phyloP scores from a whole-genome alignment of 1,140 invertebrate species.

The Vanessa tameamea region DNA sequence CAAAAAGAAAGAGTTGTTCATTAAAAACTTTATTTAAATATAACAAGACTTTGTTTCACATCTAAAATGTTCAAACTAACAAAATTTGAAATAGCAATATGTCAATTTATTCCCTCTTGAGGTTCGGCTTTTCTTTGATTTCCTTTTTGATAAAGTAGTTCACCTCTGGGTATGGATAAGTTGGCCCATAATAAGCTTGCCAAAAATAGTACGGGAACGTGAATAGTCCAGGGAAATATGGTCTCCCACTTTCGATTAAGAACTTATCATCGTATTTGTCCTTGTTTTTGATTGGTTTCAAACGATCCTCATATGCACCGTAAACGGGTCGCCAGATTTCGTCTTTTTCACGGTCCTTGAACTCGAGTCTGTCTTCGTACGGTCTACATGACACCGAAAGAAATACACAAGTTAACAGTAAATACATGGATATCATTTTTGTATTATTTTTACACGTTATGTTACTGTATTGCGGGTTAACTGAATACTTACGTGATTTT shows the following conservation, averaged over 20 bases:
- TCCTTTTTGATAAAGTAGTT: slow-evolving; percentile 33
- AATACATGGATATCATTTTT: slow-evolving; percentile 17
- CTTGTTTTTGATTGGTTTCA: slow-evolving; percentile 29
- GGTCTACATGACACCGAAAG: slow-evolving; percentile 12
- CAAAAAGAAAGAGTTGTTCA: too few relatives aligned
- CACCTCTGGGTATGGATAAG: slow-evolving; percentile 26
- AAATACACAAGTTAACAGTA: slow-evolving; percentile 21
- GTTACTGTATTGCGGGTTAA: neutral
- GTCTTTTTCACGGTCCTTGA: slow-evolving; percentile 26
- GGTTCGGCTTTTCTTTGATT: slow-evolving; percentile 29
- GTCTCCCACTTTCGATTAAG: slow-evolving; percentile 13
- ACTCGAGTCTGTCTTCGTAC: slow-evolving; percentile 17
- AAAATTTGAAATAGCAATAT: neutral
- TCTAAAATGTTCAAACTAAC: neutral
- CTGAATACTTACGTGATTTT: slow-evolving; percentile 4
- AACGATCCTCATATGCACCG: slow-evolving; percentile 22
- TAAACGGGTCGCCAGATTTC: slow-evolving; percentile 31
- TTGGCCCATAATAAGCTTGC: slow-evolving; percentile 28
- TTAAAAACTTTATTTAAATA: too few relatives aligned
- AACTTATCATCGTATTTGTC: slow-evolving; percentile 38
- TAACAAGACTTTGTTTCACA: neutral
- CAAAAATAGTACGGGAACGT: slow-evolving; percentile 34
- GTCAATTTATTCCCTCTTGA: neutral
- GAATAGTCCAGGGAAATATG: slow-evolving; percentile 32
- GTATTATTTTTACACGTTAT: neutral